phyloP scores from a whole-genome alignment of 2,888 invertebrate species.

The Vannuccia rotundouncinata region DNA sequence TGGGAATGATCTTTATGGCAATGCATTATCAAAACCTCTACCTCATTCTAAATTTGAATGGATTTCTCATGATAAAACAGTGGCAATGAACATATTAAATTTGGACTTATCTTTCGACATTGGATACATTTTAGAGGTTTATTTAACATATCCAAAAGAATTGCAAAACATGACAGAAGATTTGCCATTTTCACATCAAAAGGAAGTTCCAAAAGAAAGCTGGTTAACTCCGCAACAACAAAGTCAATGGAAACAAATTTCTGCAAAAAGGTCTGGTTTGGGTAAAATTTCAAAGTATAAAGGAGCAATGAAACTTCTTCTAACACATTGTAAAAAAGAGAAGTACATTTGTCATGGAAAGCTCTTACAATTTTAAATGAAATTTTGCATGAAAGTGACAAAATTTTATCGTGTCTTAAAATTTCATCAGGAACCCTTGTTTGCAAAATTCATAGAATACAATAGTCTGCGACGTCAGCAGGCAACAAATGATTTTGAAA shows the following conservation, averaged over 20 bases:
- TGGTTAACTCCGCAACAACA: not conserved
- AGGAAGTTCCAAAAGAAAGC: too few relatives aligned
- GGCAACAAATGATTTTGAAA: not conserved
- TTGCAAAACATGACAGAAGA: too few relatives aligned
- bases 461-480: not conserved
- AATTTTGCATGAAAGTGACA: not conserved
- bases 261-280: not conserved
- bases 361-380: not conserved
- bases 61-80: too few relatives aligned
- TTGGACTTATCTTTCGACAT: too few relatives aligned
- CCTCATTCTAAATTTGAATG: too few relatives aligned
- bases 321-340: not conserved
- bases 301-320: not conserved
- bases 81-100: too few relatives aligned
- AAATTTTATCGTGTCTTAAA: not conserved
- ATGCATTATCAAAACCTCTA: too few relatives aligned
- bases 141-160: too few relatives aligned
- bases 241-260: not conserved
- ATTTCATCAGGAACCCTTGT: not conserved
- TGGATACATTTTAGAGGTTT: too few relatives aligned
- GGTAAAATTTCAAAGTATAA: not conserved
- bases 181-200: too few relatives aligned
- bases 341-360: not conserved
- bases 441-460: not conserved
- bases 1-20: too few relatives aligned